Evolutionary conservation across 37 sponge, comb jelly and placozoan species (phyloP).

Genomic region (Axinella damicornis): DNA sequence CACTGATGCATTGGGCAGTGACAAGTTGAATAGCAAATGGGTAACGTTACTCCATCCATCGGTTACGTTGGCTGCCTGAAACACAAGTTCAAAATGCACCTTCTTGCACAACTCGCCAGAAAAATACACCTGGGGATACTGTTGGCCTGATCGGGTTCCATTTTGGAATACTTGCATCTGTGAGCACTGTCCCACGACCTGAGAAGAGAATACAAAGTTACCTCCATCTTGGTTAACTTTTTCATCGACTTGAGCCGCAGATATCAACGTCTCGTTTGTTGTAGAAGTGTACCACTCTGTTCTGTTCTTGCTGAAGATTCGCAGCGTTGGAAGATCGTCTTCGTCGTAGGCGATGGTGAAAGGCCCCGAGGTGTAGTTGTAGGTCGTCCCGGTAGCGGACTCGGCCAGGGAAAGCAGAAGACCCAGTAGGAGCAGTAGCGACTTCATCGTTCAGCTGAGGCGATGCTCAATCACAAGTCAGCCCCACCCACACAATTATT

Average conservation of each 20-base stretch:
- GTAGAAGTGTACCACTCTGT: conserved; percentile 47
- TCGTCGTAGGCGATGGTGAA: conserved; percentile 40
- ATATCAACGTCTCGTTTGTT: not conserved
- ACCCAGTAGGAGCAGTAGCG: too few species aligned
- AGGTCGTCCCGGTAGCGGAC: not conserved
- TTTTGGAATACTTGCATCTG: conserved; percentile 4
- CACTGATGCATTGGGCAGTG: not conserved
- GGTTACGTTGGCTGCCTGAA: conserved; percentile 43
- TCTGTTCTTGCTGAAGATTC: not conserved
- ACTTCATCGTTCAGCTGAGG: too few species aligned
- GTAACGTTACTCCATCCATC: not conserved
- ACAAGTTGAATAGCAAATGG: conserved; percentile 2
- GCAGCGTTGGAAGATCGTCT: conserved; percentile 9
- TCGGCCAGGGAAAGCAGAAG: too few species aligned
- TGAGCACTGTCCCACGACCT: conserved; percentile 4
- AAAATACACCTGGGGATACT: conserved; percentile 15
- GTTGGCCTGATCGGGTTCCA: not conserved
- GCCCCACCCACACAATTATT: too few species aligned
- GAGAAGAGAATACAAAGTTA: conserved; percentile 13
- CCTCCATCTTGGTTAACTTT: conserved; percentile 49
- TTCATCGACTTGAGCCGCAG: conserved; percentile 33
- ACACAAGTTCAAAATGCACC: conserved; percentile 23
- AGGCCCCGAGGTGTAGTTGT: conserved; percentile 32
- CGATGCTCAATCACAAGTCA: too few species aligned
- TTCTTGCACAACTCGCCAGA: conserved; percentile 47